These are phyloP conservation scores for Osmerus eperlanus DNA, from an alignment of 2,113 vertebrate species.

Conservation along the genomic window DNA sequence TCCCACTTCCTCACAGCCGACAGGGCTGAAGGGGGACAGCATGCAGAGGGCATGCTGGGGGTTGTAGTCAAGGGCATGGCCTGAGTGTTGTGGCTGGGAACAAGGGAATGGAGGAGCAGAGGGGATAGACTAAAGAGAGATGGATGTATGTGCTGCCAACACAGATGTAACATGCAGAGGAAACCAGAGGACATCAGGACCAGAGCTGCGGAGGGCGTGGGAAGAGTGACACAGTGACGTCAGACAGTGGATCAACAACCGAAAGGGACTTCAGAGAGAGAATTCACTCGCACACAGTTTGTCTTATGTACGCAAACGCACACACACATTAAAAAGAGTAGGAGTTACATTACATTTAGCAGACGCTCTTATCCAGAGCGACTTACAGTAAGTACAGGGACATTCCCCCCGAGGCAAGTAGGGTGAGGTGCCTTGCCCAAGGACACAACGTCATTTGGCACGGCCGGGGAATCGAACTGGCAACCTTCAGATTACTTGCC, in stretches of 20 bases:
- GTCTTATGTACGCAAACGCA: background rate
- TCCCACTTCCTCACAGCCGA: slow-evolving; percentile 52
- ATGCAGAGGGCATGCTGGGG: slow-evolving; percentile 32
- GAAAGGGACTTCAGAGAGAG: background rate
- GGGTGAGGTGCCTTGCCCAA: no score
- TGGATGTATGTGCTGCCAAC: background rate
- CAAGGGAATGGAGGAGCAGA: background rate
- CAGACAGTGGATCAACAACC: background rate
- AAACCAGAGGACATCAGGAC: background rate
- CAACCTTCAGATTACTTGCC: no score
- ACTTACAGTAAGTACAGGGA: no score
- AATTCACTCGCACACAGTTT: background rate
- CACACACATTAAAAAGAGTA: slow-evolving; percentile 33
- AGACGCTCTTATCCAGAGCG: no score
- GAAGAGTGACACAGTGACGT: background rate
- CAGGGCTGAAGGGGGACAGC: slow-evolving; percentile 24
- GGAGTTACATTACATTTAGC: background rate
- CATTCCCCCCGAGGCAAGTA: no score
- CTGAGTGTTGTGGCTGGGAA: slow-evolving; percentile 40
- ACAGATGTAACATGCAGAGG: background rate
- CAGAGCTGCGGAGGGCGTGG: background rate
- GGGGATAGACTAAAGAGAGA: slow-evolving; percentile 25
- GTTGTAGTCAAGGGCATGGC: slow-evolving; percentile 20
- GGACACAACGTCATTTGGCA: no score
- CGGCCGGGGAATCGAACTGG: no score